These are phyloP conservation scores for Ctenosaura bakeri DNA, from an alignment of 2,797 vertebrate genomes.

Conservation along the genomic window DNA sequence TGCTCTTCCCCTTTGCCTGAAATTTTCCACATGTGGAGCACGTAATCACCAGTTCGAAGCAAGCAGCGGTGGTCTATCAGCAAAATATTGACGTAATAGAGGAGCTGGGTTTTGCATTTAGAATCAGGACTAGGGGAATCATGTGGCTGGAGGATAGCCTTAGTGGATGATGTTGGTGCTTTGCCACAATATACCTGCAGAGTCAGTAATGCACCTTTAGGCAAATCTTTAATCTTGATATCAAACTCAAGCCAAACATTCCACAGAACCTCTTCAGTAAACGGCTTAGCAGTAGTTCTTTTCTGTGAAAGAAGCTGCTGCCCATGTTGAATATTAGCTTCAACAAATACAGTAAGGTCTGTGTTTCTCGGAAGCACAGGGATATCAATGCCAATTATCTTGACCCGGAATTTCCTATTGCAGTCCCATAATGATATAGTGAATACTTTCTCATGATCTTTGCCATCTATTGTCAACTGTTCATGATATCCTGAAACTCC, in stretches of 20 bases:
- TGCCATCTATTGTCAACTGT: conserved; percentile 94
- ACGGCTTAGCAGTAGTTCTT: conserved; percentile 90
- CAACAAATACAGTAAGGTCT: conserved; percentile 92
- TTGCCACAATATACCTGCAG: conserved; percentile 95
- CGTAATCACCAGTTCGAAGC: conserved; percentile 94
- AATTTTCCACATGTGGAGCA: conserved; percentile 99
- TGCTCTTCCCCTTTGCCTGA: conserved; percentile 94
- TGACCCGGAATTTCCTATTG: conserved; percentile 94
- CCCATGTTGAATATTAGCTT: conserved; percentile 96
- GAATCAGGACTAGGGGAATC: conserved; percentile 84
- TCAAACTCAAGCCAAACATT: conserved; percentile 96
- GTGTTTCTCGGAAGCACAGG: conserved; percentile 90
- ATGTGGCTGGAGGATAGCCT: conserved; percentile 75
- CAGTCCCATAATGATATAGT: conserved; percentile 99
- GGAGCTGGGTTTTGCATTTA: conserved; percentile 90
- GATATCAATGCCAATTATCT: conserved; percentile 95
- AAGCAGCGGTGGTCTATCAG: conserved; percentile 96
- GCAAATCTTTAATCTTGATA: conserved; percentile 95
- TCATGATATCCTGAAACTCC: conserved; percentile 96
- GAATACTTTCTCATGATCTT: conserved; percentile 95
- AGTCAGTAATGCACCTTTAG: conserved; percentile 94
- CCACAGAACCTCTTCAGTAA: conserved; percentile 96
- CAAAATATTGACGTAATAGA: conserved; percentile 97
- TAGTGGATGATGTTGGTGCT: conserved; percentile 82
- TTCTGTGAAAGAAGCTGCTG: conserved; percentile 95